phyloP scores from a whole-genome alignment of 2,888 invertebrate genomes.

The Alitta virens region DNA sequence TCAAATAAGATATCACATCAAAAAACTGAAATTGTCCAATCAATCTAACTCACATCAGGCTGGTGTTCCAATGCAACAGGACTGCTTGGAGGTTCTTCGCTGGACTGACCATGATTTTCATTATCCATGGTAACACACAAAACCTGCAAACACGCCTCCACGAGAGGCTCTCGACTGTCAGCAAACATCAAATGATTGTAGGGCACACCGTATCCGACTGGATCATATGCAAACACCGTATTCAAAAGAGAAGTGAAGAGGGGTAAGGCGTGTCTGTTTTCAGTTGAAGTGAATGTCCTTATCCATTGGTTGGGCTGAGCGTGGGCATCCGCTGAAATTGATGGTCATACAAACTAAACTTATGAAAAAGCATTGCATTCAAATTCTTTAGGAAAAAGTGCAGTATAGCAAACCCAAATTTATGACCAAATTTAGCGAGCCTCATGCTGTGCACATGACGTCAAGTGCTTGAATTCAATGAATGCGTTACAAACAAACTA shows the following conservation, averaged over 20 bases:
- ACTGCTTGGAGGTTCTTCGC: constrained; percentile 45
- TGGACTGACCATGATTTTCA: constrained; percentile 71
- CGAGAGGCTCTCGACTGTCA: constrained; percentile 65
- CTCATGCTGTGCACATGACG: no score
- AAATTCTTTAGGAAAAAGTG: no score
- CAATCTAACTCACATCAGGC: constrained; percentile 10
- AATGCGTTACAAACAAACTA: no score
- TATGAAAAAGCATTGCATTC: no score
- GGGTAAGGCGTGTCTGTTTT: constrained; percentile 85
- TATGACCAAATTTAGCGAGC: no score
- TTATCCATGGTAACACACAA: constrained; percentile 95
- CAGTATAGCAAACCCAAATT: no score
- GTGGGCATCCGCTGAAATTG: constrained; percentile 53
- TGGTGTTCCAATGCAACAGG: constrained; percentile 40
- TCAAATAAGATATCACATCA: no score
- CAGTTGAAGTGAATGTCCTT: constrained; percentile 65
- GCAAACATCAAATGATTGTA: constrained; percentile 96
- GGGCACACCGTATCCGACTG: constrained; percentile 92
- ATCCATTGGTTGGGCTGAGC: constrained; percentile 65
- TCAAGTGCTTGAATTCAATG: no score
- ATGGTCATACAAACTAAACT: no score
- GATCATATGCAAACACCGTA: constrained; percentile 95
- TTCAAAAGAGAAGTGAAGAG: constrained; percentile 97
- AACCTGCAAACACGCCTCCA: constrained; percentile 49
- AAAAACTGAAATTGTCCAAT: background rate